Evolutionary conservation across 2,113 vertebrate species (phyloP), one percentile per base, ranked within the genome.

Genomic region (Phyllostomus hastatus): DNA sequence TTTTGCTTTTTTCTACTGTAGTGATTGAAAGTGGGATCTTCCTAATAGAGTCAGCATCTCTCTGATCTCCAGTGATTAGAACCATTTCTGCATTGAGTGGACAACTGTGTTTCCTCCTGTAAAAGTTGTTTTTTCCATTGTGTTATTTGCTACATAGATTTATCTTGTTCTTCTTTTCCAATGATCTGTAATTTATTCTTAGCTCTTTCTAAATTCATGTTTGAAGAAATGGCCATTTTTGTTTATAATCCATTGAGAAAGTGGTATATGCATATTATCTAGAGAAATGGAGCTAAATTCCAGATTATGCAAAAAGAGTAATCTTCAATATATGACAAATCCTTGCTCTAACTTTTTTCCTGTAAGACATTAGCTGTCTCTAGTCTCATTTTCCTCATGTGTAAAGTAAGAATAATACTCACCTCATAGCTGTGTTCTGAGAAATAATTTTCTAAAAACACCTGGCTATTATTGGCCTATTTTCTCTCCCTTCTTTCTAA

Each of bases 291-390:
- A 69, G 28, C 26, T 93, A 67, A 61, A 9, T 5, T 52, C 8
- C 1, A 66, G n/a, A 61, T 57, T 67, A 92, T 17, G 24, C 41
- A 1, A 14, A 72, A 81, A 81, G 46, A 86, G 28, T 0, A 87
- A 79, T 92, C 48, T 88, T 94, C 69, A 95, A 10, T 69, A 67
- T 66, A 41, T 81, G 43, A 73, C n/a, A 96, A 78, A 52, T 78
- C 52, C 15, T 78, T 2, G 3, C 15, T 92, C 22, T 92, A 83
- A 46, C 84, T 94, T 90, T 85, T 85, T 96, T 92, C 59, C 16
- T 86, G 0, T 73, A 48, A 88, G n/a, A 94, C 92, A 92, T 64
- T 95, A 95, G 90, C 28, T 26, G n/a, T 3, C 33, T 14, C 31
- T 67, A 54, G n/a, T 67, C 22, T 92, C n/a, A 81, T 14, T 90